These are phyloP conservation scores for Metopia argyrocephala DNA, from an alignment of 2,888 invertebrate genomes.

Conservation along the genomic window DNA sequence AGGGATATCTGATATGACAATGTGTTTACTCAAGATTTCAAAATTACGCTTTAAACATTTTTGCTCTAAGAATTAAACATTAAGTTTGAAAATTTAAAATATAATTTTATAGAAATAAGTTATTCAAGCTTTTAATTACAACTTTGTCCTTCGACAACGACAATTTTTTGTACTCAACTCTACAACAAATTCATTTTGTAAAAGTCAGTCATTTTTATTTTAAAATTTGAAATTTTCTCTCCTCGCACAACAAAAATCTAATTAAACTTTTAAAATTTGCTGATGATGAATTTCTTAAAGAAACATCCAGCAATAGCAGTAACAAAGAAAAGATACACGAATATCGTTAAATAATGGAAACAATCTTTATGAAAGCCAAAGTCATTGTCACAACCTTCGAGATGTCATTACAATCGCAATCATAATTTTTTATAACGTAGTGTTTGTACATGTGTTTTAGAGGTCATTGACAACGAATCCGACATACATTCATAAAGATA, in stretches of 20 bases:
- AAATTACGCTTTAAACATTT: too few relatives aligned
- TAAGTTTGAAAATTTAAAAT: too few relatives aligned
- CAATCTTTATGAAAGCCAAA: constrained; percentile 11
- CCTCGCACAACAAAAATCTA: neutral
- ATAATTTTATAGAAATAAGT: too few relatives aligned
- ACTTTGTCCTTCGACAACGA: too few relatives aligned
- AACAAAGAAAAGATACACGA: neutral
- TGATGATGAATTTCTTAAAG: neutral
- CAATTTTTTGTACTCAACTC: too few relatives aligned
- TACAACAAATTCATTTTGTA: too few relatives aligned
- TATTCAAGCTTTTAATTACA: too few relatives aligned
- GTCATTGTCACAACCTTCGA: constrained; percentile 38
- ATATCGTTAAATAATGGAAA: neutral
- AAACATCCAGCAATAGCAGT: neutral
- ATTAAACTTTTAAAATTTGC: constrained; percentile 11
- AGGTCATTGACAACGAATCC: constrained; percentile 44
- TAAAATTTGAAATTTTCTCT: neutral
- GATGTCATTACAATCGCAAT: constrained; percentile 30
- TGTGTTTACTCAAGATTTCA: too few relatives aligned
- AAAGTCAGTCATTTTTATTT: neutral
- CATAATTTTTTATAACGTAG: neutral
- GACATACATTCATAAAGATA: neutral
- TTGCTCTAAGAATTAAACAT: too few relatives aligned
- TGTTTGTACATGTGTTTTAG: constrained; percentile 10
- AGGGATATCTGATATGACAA: too few relatives aligned